Percentiles rank a stretch among this genome's conserved stretches.
Conservation (phyloP, 1,140 invertebrate genomes). For the Camponotus vicinus region DNA sequence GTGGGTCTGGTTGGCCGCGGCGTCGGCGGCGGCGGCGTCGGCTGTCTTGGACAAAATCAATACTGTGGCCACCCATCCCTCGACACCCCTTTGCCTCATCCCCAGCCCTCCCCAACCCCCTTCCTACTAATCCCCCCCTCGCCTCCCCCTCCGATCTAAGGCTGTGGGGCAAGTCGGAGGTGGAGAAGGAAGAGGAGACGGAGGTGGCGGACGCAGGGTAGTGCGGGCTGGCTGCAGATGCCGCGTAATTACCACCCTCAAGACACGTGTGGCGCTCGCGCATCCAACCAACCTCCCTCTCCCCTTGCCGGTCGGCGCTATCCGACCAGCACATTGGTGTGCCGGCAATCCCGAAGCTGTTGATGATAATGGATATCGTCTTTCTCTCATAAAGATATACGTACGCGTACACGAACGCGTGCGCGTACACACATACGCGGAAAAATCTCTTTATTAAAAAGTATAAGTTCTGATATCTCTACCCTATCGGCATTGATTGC, state of each 20-base stretch:
- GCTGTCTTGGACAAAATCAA: slow-evolving; percentile 87
- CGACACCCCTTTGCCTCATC: slow-evolving; percentile 74
- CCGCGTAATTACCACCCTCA: slow-evolving; percentile 87
- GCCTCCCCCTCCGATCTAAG: slow-evolving; percentile 77
- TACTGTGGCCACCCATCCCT: slow-evolving; percentile 84
- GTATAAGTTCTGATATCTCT: slow-evolving; percentile 82
- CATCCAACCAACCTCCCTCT: slow-evolving; percentile 74
- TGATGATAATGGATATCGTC: slow-evolving; percentile 71
- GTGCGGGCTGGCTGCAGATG: slow-evolving; percentile 85
- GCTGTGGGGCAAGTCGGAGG: slow-evolving; percentile 82
- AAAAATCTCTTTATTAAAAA: slow-evolving; percentile 84
- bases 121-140: slow-evolving; percentile 58
- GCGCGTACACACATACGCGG: slow-evolving; percentile 46
- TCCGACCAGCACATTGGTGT: slow-evolving; percentile 69
- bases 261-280: slow-evolving; percentile 85
- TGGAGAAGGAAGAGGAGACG: slow-evolving; percentile 67
- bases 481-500: slow-evolving; percentile 68
- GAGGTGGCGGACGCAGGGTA: slow-evolving; percentile 76
- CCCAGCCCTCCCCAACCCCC: slow-evolving; percentile 61
- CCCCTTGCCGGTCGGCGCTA: slow-evolving; percentile 38
- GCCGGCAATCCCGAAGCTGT: slow-evolving; percentile 75
- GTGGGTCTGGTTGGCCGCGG: slow-evolving; percentile 86
- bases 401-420: too few species aligned
- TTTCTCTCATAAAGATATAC: slow-evolving; percentile 6
- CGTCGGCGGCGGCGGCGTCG: slow-evolving; percentile 80